Evolutionary conservation across 1,140 invertebrate genomes (phyloP).

Genomic region (Drosophila micromelanica): DNA sequence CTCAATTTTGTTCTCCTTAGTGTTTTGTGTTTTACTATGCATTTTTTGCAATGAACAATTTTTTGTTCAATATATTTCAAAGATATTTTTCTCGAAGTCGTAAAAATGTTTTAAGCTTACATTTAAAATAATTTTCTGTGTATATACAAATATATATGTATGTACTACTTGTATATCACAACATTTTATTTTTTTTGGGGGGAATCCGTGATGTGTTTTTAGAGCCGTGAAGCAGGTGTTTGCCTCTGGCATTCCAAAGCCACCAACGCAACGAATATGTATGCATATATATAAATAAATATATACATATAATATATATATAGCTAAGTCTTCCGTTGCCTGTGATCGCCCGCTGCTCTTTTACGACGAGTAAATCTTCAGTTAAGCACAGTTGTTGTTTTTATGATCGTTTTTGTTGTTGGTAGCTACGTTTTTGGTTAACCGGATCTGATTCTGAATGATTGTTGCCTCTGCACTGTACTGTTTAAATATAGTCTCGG

Average conservation of each 20-base stretch:
- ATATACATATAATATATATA: slow-evolving; percentile 25
- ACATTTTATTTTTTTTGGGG: slow-evolving; percentile 17
- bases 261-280: slow-evolving; percentile 54
- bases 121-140: no score
- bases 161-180: slow-evolving; percentile 21
- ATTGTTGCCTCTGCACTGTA: slow-evolving; percentile 55
- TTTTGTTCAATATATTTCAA: no score
- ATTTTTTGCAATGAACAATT: no score
- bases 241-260: slow-evolving; percentile 52
- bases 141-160: slow-evolving; percentile 10
- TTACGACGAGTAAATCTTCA: slow-evolving; percentile 5
- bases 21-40: no score
- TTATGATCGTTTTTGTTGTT: slow-evolving; percentile 17
- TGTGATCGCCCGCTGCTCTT: slow-evolving; percentile 18
- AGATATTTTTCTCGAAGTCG: no score
- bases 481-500: slow-evolving; percentile 44
- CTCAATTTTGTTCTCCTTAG: no score
- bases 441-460: slow-evolving; percentile 73
- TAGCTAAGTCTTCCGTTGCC: slow-evolving; percentile 59
- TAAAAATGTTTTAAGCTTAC: no score
- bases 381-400: neutral
- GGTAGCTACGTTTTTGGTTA: slow-evolving; percentile 61
- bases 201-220: slow-evolving; percentile 58
- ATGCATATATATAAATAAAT: neutral
- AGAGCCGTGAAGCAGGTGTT: slow-evolving; percentile 30